A percentile compares a stretch with the other conserved stretches of the same genome.
Conservation (phyloP, 2,113 vertebrate genomes). For the Calypte anna region DNA sequence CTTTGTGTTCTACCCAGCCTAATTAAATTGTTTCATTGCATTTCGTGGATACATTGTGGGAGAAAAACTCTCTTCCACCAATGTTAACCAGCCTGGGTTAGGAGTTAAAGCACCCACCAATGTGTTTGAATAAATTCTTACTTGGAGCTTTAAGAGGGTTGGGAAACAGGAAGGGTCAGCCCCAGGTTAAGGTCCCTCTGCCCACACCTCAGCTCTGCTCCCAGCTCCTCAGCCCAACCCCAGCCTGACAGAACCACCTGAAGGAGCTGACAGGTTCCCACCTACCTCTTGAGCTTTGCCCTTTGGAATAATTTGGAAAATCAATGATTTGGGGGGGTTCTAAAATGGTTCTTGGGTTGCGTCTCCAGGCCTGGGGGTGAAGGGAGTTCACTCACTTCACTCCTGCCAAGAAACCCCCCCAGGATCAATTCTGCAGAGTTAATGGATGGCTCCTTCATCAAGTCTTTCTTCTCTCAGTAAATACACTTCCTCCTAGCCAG, state of each 20-base stretch:
- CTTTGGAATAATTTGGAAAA: fast-evolving
- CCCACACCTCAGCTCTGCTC: not conserved
- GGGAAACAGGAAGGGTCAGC: not conserved
- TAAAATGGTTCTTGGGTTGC: fast-evolving
- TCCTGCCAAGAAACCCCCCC: not conserved
- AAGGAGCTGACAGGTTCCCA: not conserved
- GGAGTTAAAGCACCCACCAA: not conserved
- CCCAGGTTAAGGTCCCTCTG: not conserved
- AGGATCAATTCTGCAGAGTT: not conserved
- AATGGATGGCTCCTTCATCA: slow-evolving; percentile 44
- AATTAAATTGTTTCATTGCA: slow-evolving; percentile 52
- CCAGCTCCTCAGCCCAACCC: not conserved
- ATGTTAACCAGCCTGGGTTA: not conserved
- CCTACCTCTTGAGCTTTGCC: not conserved
- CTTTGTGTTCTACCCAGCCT: slow-evolving; percentile 37
- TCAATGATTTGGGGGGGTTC: not conserved
- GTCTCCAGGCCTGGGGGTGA: fast-evolving
- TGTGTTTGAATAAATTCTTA: not conserved
- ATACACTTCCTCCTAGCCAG: not conserved
- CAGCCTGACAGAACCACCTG: not conserved
- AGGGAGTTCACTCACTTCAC: not conserved
- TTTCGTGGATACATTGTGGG: not conserved
- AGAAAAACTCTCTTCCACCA: slow-evolving; percentile 16
- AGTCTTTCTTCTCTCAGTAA: slow-evolving; percentile 36
- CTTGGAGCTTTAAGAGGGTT: not conserved